Percentiles rank a stretch among this genome's conserved stretches.
These are phyloP conservation scores for Amphiprion clarkii DNA, from an alignment of 2,797 vertebrate genomes.

Conservation along the genomic window DNA sequence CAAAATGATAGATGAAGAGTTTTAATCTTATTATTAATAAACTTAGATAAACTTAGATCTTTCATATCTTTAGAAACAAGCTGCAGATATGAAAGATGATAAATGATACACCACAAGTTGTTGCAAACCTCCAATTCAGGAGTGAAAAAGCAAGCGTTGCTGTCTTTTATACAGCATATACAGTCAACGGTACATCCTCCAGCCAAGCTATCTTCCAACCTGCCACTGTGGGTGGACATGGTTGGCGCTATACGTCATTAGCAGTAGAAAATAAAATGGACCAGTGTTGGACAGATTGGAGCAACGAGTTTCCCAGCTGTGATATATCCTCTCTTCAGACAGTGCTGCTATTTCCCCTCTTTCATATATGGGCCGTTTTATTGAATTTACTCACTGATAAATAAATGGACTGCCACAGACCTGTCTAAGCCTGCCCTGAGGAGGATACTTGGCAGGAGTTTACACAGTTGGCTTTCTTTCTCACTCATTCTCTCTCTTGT, in stretches of 20 bases:
- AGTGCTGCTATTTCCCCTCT: slow-evolving; percentile 91
- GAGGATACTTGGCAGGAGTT: slow-evolving; percentile 85
- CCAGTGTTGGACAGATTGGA: slow-evolving; percentile 91
- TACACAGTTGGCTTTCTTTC: slow-evolving; percentile 65
- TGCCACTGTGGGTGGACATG: slow-evolving; percentile 63
- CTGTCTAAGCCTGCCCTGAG: slow-evolving; percentile 90
- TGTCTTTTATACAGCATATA: slow-evolving; percentile 24
- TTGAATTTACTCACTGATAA: slow-evolving; percentile 95
- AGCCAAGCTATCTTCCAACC: slow-evolving; percentile 20
- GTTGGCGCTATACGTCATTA: slow-evolving; percentile 88
- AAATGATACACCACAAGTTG: neutral
- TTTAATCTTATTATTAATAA: neutral
- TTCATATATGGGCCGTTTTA: slow-evolving; percentile 92
- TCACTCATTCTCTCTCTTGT: slow-evolving; percentile 44
- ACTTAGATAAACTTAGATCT: neutral
- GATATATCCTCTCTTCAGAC: slow-evolving; percentile 89
- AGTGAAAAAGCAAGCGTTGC: slow-evolving; percentile 1
- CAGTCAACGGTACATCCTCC: slow-evolving; percentile 19
- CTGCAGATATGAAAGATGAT: too few species aligned
- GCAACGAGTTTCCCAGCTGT: slow-evolving; percentile 90
- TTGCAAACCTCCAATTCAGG: too few species aligned
- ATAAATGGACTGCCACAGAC: slow-evolving; percentile 91
- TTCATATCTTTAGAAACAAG: neutral
- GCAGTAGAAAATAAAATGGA: slow-evolving; percentile 84
- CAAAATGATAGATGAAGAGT: too few species aligned